These are phyloP conservation scores for Hyppa rectilinea DNA, from an alignment of 2,888 invertebrate species.

Conservation along the genomic window DNA sequence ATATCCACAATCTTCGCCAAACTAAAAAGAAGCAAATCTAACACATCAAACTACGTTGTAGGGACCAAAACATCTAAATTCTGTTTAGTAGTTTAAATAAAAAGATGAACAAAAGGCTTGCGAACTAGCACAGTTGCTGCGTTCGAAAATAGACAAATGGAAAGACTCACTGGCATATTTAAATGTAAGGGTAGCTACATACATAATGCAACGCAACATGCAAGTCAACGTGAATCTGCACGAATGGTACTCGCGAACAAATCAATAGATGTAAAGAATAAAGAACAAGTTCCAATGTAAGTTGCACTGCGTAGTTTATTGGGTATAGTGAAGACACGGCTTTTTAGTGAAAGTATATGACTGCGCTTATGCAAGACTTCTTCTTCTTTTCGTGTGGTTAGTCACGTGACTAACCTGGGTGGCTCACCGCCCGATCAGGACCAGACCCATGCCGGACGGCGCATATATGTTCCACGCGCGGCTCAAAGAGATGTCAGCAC, in stretches of 20 bases:
- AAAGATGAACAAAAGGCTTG: neutral
- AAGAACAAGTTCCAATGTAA: slow-evolving; percentile 2
- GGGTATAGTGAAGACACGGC: neutral
- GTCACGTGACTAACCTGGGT: too few relatives aligned
- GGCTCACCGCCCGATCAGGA: too few relatives aligned
- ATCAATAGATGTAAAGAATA: slow-evolving; percentile 43
- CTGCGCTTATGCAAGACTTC: neutral
- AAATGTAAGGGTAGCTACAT: slow-evolving; percentile 18
- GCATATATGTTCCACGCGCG: too few relatives aligned
- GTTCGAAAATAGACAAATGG: neutral
- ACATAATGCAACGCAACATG: slow-evolving; percentile 37
- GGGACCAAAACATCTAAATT: neutral
- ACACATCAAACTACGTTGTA: neutral
- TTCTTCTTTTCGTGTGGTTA: too few relatives aligned
- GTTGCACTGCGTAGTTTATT: neutral
- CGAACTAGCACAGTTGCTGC: neutral
- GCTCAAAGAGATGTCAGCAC: too few relatives aligned
- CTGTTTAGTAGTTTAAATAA: slow-evolving; percentile 1
- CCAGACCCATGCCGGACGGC: too few relatives aligned
- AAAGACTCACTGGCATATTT: slow-evolving; percentile 16
- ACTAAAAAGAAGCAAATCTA: neutral
- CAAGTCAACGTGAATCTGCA: slow-evolving; percentile 35
- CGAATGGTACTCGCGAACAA: slow-evolving; percentile 15
- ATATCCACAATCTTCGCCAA: neutral
- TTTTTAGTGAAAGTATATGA: neutral